These are phyloP conservation scores for Zonotrichia leucophrys DNA, from an alignment of 2,113 vertebrate genomes.

Conservation along the genomic window DNA sequence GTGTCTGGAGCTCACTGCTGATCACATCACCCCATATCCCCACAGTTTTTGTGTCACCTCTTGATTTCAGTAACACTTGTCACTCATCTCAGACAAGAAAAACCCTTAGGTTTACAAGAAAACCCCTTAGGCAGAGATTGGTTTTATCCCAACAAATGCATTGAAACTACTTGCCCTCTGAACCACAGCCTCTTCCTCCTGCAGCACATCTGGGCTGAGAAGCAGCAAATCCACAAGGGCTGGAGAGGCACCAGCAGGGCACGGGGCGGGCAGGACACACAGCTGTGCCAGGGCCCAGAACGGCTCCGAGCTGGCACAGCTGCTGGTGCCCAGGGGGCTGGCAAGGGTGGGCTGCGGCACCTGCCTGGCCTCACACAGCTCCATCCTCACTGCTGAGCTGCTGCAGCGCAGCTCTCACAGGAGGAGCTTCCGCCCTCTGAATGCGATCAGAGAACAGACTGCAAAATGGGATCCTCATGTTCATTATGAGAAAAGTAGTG, in stretches of 20 bases:
- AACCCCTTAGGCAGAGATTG: background rate
- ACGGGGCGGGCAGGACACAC: rapidly evolving
- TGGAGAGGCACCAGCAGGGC: background rate
- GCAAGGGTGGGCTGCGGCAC: background rate
- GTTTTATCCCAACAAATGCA: background rate
- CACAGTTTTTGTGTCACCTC: background rate
- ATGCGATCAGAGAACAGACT: slow-evolving; percentile 61
- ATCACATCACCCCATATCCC: background rate
- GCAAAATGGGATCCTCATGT: slow-evolving; percentile 70
- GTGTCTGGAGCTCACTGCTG: background rate
- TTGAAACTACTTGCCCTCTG: background rate
- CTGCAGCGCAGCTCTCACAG: background rate
- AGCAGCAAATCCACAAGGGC: background rate
- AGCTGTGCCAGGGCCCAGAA: rapidly evolving
- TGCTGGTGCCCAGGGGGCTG: background rate
- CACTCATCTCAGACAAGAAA: background rate
- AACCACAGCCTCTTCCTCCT: background rate
- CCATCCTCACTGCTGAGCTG: background rate
- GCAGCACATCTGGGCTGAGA: background rate
- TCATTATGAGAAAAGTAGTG: slow-evolving; percentile 69
- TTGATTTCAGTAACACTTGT: background rate
- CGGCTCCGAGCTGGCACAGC: rapidly evolving
- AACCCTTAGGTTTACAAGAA: background rate
- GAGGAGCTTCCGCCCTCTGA: slow-evolving; percentile 43
- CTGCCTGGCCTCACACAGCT: background rate